Evolutionary conservation across 1,140 invertebrate species (phyloP).

Genomic region (Helicoverpa zea): DNA sequence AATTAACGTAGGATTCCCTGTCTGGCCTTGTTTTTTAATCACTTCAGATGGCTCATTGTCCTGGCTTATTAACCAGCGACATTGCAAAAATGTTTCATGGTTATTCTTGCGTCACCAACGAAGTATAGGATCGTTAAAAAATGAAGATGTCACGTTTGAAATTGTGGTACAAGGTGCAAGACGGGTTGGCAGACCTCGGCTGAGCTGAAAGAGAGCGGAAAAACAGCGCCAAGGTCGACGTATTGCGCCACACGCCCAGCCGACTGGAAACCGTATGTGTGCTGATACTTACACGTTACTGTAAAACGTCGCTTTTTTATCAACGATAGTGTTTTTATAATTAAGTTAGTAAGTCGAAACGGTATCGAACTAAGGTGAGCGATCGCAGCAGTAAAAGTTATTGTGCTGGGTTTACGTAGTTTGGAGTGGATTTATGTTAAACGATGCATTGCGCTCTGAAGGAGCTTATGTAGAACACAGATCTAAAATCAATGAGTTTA

Average conservation of each 20-base stretch:
- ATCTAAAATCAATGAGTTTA: neutral
- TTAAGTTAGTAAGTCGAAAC: constrained; percentile 34
- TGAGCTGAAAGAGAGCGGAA: constrained; percentile 84
- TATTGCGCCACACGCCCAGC: constrained; percentile 76
- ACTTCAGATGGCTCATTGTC: neutral
- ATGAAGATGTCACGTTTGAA: constrained; percentile 67
- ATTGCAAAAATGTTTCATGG: constrained; percentile 4
- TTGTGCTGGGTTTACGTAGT: neutral
- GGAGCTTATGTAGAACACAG: too few relatives aligned
- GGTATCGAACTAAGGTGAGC: constrained; percentile 14
- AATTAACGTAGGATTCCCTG: constrained; percentile 39
- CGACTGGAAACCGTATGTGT: constrained; percentile 70
- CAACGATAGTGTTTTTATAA: constrained; percentile 26
- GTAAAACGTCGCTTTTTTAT: constrained; percentile 37
- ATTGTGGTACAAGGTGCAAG: constrained; percentile 61
- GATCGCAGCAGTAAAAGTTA: constrained; percentile 37
- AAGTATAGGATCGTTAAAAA: constrained; percentile 21
- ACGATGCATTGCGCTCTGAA: too few relatives aligned
- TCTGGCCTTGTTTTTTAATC: constrained; percentile 39
- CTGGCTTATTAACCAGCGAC: neutral
- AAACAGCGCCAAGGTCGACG: constrained; percentile 80
- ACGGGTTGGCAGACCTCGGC: constrained; percentile 69
- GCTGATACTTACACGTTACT: constrained; percentile 39
- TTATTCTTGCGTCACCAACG: constrained; percentile 14
- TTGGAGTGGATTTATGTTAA: neutral